These are phyloP conservation scores for Noctua pronuba DNA, from an alignment of 2,888 invertebrate species.

Conservation along the genomic window DNA sequence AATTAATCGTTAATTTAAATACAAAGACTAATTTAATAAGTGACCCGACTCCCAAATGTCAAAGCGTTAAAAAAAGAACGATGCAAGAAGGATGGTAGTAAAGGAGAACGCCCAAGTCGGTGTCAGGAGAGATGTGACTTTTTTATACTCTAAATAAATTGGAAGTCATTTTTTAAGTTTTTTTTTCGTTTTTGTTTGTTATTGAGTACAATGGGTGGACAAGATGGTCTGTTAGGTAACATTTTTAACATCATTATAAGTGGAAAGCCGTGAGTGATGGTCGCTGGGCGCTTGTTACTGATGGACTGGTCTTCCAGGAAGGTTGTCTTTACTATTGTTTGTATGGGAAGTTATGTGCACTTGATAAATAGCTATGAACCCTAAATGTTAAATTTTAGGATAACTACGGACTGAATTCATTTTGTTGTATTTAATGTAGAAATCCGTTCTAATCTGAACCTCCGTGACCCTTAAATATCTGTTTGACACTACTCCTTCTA, in stretches of 20 bases:
- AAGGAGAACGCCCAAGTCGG: constrained; percentile 83
- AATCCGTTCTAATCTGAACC: too few relatives aligned
- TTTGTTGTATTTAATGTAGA: not conserved
- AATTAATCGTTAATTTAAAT: constrained; percentile 90
- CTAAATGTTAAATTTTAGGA: constrained; percentile 1
- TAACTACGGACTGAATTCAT: not conserved
- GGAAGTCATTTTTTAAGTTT: constrained; percentile 87
- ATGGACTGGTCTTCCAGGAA: constrained; percentile 59
- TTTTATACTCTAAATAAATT: constrained; percentile 89
- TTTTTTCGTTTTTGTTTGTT: constrained; percentile 83
- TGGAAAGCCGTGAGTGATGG: constrained; percentile 88
- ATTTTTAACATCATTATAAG: constrained; percentile 90
- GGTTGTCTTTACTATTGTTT: constrained; percentile 41
- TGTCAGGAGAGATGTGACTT: constrained; percentile 88
- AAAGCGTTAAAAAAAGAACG: constrained; percentile 84
- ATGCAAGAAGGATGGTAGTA: constrained; percentile 85
- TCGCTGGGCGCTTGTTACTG: constrained; percentile 63
- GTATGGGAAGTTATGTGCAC: constrained; percentile 12
- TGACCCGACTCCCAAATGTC: constrained; percentile 88
- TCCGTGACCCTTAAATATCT: too few relatives aligned
- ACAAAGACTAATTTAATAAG: constrained; percentile 91
- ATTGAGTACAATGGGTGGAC: constrained; percentile 90
- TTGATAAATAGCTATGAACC: constrained; percentile 23
- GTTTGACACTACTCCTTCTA: too few relatives aligned
- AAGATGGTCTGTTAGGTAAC: constrained; percentile 88